Evolutionary conservation across 2,797 vertebrate genomes (phyloP), one percentile per base, ranked within the genome.

Genomic region (Ctenosaura bakeri): DNA sequence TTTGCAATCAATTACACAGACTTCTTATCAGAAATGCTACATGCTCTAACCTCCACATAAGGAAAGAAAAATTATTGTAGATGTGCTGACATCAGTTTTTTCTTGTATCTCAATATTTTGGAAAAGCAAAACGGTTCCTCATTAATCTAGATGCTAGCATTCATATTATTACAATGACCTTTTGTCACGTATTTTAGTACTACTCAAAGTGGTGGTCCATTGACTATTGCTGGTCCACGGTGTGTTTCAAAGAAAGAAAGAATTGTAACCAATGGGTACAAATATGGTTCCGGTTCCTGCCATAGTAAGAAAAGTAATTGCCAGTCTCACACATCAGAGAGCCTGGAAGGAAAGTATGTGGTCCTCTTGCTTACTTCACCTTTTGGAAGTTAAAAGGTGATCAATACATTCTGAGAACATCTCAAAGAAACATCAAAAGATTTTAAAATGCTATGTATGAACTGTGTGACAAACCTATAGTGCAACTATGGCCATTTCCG

Each of bases 1-100:
- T 90, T 84, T 87, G 79, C 64, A 93, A 77, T 62, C 64, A 42
- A 26, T 24, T 66, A 46, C 8, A 54, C 1, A 82, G 74, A 83
- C 81, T 73, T 85, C 56, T 85, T 81, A 1, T 59, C 77, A 86
- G 26, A 54, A 94, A 88, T 71, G 46, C 0, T 50, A 93, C 69
- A 87, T 14, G 4, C 89, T 88, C 10, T 73, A 92, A 0, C 64
- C 1, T 54, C 29, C 22, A 18, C 22, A 38, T 64, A 35, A 82
- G 9, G n/a, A 73, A 20, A 38, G 9, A 59, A 38, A 35, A 35
- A 3, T 42, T 1, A 20, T 18, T 8, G 22, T 42, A n/a, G 12
- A 24, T 20, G 3, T 22, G 8, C 7, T 24, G 29, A n/a, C 4
- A 54, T 59, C 20, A 38, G n/a, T 64, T 62, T 4, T 22, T 59